Conservation (phyloP, 2,113 vertebrate genomes). For the Solea senegalensis region DNA sequence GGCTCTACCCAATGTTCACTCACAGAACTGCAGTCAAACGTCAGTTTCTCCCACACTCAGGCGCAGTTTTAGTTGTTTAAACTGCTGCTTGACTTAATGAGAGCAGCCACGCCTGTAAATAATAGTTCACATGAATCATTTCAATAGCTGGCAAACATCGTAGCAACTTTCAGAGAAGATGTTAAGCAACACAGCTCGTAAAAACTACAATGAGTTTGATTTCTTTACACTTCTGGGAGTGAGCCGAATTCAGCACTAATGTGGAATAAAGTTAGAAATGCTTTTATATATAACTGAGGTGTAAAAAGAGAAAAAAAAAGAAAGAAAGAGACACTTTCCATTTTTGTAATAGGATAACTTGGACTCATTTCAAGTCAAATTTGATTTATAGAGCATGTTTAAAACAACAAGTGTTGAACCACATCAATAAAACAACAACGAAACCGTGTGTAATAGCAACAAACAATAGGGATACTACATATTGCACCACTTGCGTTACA, state of each 20-base stretch:
- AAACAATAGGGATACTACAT: no score
- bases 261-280: neutral
- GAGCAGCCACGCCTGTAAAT: conserved; percentile 2
- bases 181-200: conserved; percentile 7
- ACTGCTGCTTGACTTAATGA: conserved; percentile 12
- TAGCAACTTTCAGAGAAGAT: conserved; percentile 24
- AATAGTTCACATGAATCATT: conserved; percentile 18
- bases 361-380: no score
- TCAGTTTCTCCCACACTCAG: neutral
- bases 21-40: conserved; percentile 37
- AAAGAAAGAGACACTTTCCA: no score
- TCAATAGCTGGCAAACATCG: conserved; percentile 16
- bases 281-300: no score
- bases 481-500: no score
- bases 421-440: no score
- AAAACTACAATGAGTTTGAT: conserved; percentile 9
- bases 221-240: conserved; percentile 9
- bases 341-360: no score
- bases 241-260: neutral
- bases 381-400: no score
- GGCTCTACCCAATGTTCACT: conserved; percentile 65
- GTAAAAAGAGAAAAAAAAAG: conserved; percentile 3
- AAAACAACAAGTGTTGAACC: no score
- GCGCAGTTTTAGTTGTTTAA: conserved; percentile 12
- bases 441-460: no score